phyloP scores from a whole-genome alignment of 2,888 invertebrate genomes.

The Microplitis deprimator region DNA sequence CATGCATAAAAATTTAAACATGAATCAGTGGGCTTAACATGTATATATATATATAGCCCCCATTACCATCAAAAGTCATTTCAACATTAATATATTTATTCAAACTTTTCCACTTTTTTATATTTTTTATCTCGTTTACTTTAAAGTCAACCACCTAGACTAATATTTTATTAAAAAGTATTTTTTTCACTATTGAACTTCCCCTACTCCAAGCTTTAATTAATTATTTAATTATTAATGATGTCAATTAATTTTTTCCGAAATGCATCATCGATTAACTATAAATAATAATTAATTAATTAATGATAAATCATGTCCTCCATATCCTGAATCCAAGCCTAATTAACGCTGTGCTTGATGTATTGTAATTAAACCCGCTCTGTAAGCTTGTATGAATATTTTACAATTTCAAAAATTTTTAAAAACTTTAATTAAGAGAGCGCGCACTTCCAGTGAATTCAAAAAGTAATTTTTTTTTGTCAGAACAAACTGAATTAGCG shows the following conservation, averaged over 20 bases:
- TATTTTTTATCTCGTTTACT: not conserved
- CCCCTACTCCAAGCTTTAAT: not conserved
- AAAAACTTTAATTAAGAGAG: not conserved
- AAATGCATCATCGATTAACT: too few relatives aligned
- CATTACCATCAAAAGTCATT: not conserved
- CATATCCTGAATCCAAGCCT: not conserved
- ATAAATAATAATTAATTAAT: too few relatives aligned
- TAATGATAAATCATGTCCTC: not conserved
- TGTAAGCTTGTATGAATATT: not conserved
- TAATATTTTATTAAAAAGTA: not conserved
- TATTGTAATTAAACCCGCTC: not conserved
- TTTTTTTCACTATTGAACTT: too few relatives aligned
- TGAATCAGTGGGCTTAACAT: not conserved
- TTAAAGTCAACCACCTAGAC: not conserved
- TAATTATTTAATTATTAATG: not conserved
- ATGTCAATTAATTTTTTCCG: too few relatives aligned
- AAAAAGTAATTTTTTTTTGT: not conserved
- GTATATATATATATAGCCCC: not conserved
- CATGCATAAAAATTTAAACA: not conserved
- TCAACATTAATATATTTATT: not conserved
- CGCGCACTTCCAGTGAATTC: not conserved
- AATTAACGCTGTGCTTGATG: not conserved
- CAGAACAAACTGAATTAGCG: not conserved
- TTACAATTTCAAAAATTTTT: not conserved
- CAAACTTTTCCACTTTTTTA: not conserved